Evolutionary conservation across 2,888 invertebrate genomes (phyloP), one percentile per base, ranked within the genome.

Genomic region (Hypomecis atomaria): DNA sequence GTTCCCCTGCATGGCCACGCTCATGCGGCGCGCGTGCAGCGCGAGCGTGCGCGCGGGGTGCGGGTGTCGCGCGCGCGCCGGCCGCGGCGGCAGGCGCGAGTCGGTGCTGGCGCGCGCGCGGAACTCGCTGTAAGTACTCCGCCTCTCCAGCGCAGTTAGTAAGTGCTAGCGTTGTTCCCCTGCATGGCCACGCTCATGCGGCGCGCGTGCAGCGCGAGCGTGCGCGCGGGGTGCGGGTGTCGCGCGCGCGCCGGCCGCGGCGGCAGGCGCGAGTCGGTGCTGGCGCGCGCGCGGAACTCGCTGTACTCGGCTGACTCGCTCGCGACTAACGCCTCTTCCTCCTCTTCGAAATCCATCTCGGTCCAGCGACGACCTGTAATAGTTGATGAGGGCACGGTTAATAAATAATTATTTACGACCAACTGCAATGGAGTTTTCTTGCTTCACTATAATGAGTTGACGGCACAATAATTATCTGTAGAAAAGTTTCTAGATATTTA

Each of bases 121-220:
- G 23, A 23, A 23, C 23, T 23, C 23, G 23, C 23, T 23, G 3
- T 23, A 23, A 23, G 23, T 23, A 23, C 23, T 23, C 23, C 23
- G 23, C 3, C 23, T 23, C 23, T 23, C 23, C 23, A 23, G 23
- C 23, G 23, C 23, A 23, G 23, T 80, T 73, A 91, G 69, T 87
- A 91, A 13, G 87, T 85, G 75, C 90, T 94, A 11, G 94, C 89
- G 70, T 94, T 94, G 78, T 94, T 94, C 57, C 96, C 96, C 66
- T 94, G 90, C 94, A 96, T 96, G 45, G 96, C 96, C 67, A 97
- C 96, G 79, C 96, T 96, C 95, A 96, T 96, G 67, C 96, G 91
- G 42, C 96, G 90, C 53, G 94, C 94, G 0, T 94, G 93, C 4
- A 93, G 89, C 1, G 94, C 91, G 67, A 88, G 88, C 0, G 90